Conservation (phyloP, 2,113 vertebrate genomes). For the Suricata suricatta region DNA sequence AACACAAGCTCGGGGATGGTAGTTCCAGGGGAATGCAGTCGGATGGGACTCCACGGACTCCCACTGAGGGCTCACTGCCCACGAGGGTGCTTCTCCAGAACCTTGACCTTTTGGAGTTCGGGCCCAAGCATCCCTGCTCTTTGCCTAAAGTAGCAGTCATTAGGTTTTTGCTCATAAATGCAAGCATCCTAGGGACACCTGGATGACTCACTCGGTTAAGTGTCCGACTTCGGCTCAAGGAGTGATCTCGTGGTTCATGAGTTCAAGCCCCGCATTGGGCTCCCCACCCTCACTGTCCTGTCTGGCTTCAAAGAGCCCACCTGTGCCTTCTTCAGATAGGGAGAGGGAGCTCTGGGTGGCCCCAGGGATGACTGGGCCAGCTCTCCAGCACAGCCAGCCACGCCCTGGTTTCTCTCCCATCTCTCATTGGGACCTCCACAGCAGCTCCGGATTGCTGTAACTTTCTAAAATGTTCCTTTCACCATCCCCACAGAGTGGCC, state of each 20-base stretch:
- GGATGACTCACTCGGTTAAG: too few relatives aligned
- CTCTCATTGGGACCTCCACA: not conserved
- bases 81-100: not conserved
- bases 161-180: not conserved
- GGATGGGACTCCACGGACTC: too few relatives aligned
- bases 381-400: not conserved
- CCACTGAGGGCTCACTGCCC: not conserved
- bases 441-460: not conserved
- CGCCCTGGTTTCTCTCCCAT: not conserved
- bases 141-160: not conserved
- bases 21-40: fast-evolving
- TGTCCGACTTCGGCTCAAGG: too few relatives aligned
- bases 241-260: too few relatives aligned
- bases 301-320: not conserved
- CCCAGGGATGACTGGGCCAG: not conserved
- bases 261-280: too few relatives aligned
- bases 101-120: not conserved
- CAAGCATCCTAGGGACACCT: too few relatives aligned
- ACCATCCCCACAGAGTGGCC: too few relatives aligned
- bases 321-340: not conserved
- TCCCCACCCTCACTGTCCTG: not conserved
- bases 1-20: not conserved
- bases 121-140: not conserved
- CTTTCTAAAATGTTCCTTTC: not conserved
- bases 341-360: fast-evolving